Conservation (phyloP, 2,888 invertebrate genomes). For the Smittia aterrima region DNA sequence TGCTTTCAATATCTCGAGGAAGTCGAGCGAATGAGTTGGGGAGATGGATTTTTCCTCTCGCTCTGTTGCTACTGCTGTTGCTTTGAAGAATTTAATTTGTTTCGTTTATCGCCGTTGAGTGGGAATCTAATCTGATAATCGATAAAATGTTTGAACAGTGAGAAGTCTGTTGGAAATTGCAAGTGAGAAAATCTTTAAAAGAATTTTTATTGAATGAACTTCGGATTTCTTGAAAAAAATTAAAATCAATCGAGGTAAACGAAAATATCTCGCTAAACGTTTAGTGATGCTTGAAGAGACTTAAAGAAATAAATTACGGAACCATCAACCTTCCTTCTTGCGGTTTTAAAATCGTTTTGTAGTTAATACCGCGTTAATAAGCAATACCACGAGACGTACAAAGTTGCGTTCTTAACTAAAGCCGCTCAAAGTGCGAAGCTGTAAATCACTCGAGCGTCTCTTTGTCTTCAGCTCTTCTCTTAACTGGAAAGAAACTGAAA, state of each 20-base stretch:
- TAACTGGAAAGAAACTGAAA: no score
- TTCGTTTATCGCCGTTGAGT: background rate
- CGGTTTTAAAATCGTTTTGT: no score
- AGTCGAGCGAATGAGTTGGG: conserved; percentile 27
- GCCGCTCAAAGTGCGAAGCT: background rate
- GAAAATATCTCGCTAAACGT: no score
- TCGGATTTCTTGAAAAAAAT: no score
- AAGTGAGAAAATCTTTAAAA: background rate
- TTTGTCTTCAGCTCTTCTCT: background rate
- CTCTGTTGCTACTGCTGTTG: background rate
- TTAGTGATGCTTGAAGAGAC: no score
- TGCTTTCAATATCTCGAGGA: background rate
- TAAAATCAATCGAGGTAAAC: no score
- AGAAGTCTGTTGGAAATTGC: background rate
- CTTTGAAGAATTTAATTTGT: conserved; percentile 31
- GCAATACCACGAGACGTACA: background rate
- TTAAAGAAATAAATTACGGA: no score
- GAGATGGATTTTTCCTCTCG: background rate
- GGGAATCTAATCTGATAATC: background rate
- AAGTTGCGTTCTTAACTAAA: background rate
- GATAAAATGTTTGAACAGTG: background rate
- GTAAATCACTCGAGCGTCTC: background rate
- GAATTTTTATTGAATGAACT: no score
- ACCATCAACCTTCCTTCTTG: no score
- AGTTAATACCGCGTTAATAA: background rate